Base-by-base conservation (phyloP, 2,797 vertebrate species). In the Hephaestus fuliginosus region DNA sequence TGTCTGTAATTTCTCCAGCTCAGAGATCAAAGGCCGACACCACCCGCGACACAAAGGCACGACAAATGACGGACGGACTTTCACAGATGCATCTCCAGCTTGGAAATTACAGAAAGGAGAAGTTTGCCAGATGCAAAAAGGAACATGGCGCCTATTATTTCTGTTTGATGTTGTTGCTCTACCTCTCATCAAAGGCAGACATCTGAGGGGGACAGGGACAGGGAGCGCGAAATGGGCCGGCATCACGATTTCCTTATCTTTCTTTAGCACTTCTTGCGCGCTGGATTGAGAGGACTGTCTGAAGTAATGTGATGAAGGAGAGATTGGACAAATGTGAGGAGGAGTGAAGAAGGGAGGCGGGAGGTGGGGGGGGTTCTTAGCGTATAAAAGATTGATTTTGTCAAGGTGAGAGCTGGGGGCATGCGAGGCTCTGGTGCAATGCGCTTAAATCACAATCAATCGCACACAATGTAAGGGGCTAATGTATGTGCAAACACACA, bases 1-100 rank as follows among this genome's bases (percentile, higher is more conserved):
- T 48, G 81, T 77, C 61, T 83, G 82, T 83, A 73, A 82, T 86
- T 78, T 89, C 70, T 82, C 61, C 77, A 60, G 69, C 78, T 81
- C 80, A 41, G 74, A 88, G 83, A 93, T 94, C 90, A 93, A 93
- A 92, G 82, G 33, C 56, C 0, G 18, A 70, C 58, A 36, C 62
- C 88, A 55, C 71, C 81, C 41, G 60, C 51, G 80, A 88, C 80
- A 80, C 67, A 66, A 77, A 84, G 63, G 51, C 64, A 60, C 58
- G 70, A 74, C 68, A 57, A 62, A 68, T 67, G 71, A 86, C 28
- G 74, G 79, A 76, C 22, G 71, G 44, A 70, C 57, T 4, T 44
- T 66, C 20, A 25, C 63, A 70, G 80, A 75, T 61, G 48, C 76
- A 44, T 67, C 80, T 76, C 70, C 78, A 48, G 78, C 78, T 81